These are phyloP conservation scores for Tympanoctomys barrerae DNA, from an alignment of 2,797 vertebrate species.

Conservation along the genomic window DNA sequence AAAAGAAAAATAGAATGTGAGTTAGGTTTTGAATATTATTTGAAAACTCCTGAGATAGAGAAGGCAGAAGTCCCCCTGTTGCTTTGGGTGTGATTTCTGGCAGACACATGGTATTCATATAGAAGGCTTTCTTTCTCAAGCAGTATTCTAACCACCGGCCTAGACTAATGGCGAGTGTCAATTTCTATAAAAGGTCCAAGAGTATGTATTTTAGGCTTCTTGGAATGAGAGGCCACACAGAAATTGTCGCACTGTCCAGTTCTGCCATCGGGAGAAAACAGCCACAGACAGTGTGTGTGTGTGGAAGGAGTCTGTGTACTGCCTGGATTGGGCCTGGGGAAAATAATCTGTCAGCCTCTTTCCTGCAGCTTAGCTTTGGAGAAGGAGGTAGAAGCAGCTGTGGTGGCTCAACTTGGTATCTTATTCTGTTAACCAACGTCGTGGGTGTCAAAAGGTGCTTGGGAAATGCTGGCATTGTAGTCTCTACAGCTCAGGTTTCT, in stretches of 20 bases:
- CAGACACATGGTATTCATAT: background rate
- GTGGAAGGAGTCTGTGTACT: background rate
- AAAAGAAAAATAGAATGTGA: background rate
- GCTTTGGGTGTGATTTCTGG: background rate
- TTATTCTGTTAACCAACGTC: background rate
- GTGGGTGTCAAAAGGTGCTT: background rate
- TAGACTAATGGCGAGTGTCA: background rate
- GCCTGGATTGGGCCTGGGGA: background rate
- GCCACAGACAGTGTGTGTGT: background rate
- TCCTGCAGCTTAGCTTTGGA: background rate
- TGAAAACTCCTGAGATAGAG: background rate
- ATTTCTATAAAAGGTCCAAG: background rate
- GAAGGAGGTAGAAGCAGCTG: background rate
- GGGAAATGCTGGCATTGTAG: background rate
- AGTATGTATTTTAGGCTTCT: background rate
- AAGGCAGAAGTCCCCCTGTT: background rate
- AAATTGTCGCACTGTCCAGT: background rate
- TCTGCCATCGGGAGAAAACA: background rate
- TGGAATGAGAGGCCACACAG: background rate
- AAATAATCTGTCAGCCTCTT: background rate
- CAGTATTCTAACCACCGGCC: background rate
- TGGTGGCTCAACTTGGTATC: background rate
- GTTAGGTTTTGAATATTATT: background rate
- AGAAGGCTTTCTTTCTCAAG: background rate
- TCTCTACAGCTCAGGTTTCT: background rate